Percentiles rank a stretch among this genome's conserved stretches.
phyloP scores from a whole-genome alignment of 2,113 vertebrate genomes.

The Chlorodrepanis virens region DNA sequence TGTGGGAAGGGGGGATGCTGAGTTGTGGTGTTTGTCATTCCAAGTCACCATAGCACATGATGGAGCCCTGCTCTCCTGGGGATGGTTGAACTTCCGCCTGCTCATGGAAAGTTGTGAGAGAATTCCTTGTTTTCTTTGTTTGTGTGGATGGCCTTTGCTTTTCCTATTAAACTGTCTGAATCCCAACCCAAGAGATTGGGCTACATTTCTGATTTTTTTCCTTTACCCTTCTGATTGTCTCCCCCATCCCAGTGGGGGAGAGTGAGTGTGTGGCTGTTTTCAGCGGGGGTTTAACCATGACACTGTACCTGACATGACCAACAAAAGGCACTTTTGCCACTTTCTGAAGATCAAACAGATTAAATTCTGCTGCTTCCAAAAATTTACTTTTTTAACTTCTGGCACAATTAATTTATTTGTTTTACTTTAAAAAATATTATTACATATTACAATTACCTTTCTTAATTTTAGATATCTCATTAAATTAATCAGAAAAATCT shows the following conservation, averaged over 20 bases:
- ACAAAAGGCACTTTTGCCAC: neutral
- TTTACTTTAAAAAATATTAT: neutral
- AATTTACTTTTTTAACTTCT: neutral
- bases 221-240: neutral
- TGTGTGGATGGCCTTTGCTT: neutral
- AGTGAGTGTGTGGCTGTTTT: neutral
- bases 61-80: neutral
- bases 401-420: rapidly evolving
- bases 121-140: neutral
- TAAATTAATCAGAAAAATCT: neutral
- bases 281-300: neutral
- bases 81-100: neutral
- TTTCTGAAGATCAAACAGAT: neutral
- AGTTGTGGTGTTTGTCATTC: neutral
- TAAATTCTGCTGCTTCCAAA: neutral
- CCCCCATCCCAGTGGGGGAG: no score
- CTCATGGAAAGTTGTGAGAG: neutral
- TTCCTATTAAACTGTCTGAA: neutral
- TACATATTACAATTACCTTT: neutral
- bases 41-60: no score
- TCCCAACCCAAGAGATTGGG: neutral
- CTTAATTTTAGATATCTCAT: neutral
- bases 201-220: neutral
- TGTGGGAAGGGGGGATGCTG: rapidly evolving
- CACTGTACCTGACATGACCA: neutral